Conservation (phyloP, 1,140 invertebrate genomes). For the Nasonia giraulti region DNA sequence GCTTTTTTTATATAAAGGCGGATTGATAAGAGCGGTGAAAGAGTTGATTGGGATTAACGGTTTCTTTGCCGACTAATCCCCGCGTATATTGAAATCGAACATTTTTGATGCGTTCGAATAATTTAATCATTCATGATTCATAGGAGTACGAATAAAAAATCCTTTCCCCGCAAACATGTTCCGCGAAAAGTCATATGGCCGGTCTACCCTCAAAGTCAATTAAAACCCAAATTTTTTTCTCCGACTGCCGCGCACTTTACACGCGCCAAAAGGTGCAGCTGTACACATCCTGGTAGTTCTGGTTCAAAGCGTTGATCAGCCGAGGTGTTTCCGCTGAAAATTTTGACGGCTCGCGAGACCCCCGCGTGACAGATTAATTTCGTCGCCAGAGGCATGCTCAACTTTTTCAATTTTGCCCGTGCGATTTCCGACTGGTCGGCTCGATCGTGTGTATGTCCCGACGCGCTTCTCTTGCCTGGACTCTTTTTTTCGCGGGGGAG, state of each 20-base stretch:
- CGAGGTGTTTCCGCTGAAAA: conserved; percentile 34
- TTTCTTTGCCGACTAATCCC: too few relatives aligned
- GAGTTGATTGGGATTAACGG: background rate
- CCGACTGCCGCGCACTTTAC: background rate
- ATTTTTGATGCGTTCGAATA: background rate
- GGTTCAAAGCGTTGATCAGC: conserved; percentile 4
- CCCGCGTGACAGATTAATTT: conserved; percentile 44
- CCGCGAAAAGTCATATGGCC: background rate
- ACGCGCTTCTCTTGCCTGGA: background rate
- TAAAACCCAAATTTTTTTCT: background rate
- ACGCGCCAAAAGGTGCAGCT: background rate
- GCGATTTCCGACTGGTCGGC: conserved; percentile 4
- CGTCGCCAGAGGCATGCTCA: conserved; percentile 16
- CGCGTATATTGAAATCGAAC: too few relatives aligned
- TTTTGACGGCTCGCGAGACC: conserved; percentile 23
- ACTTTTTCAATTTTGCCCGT: conserved; percentile 45
- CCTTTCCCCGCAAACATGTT: too few relatives aligned
- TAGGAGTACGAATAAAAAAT: too few relatives aligned
- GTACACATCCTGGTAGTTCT: background rate
- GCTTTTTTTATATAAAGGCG: background rate
- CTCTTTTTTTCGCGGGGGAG: conserved; percentile 8
- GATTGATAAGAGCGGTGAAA: background rate
- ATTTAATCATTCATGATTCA: background rate
- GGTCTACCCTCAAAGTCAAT: background rate
- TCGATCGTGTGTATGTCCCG: background rate